Evolutionary conservation across 2,888 invertebrate species (phyloP), one percentile per base, ranked within the genome.

Genomic region (Acronicta psi): DNA sequence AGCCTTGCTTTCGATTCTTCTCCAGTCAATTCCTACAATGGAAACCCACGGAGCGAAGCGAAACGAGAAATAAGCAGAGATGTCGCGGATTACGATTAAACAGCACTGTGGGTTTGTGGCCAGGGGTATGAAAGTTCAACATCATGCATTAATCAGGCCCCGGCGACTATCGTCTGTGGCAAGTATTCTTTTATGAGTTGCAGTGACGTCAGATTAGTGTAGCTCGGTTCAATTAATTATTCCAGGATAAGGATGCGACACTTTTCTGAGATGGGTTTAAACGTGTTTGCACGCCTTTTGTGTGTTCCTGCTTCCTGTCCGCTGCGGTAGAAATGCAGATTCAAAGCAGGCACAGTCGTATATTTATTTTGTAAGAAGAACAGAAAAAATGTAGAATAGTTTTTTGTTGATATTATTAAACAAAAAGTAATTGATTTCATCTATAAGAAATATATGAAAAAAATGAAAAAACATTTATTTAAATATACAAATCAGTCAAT

Each of bases 131-230:
- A 65, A 69, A 59, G 51, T 54, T 64, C 51, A 46, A 52, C 61
- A 65, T 56, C 45, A 66, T 59, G 57, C 69, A 72, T 72, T 72
- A 72, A 72, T 69, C 73, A 72, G 59, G 43, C 46, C 68, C 51
- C 20, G 41, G 37, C 34, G 60, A 72, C 61, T 69, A 66, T 69
- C 72, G 61, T 61, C 38, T 54, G 66, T 59, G 57, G 43, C 51
- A 60, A 73, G 56, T 56, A 60, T 73, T 73, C 54, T 73, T 73
- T 67, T 70, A 67, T 52, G 60, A 73, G 58, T 59, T 70, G 53
- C 56, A 63, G 20, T 56, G 65, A 40, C 54, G 20, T 25, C 58
- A 67, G 70, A 73, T 73, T 69, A 73, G 50, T 70, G 59, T 61
- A 60, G 44, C 55, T 43, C 43, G 52, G 50, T 64, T 59, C 57